Evolutionary conservation across 2,113 vertebrate species (phyloP).

Genomic region (Ascaphus truei): DNA sequence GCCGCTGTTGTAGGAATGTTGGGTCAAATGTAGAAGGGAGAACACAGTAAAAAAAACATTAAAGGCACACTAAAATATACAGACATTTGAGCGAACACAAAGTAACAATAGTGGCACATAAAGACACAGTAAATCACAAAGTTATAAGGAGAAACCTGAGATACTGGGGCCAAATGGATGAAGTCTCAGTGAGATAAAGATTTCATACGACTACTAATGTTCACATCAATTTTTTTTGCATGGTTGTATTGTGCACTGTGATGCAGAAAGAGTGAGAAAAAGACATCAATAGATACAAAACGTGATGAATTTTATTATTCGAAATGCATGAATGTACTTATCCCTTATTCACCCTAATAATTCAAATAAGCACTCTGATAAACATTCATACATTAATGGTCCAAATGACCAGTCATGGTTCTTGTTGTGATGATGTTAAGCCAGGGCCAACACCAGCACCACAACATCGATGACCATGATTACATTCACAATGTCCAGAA

Average conservation of each 20-base stretch:
- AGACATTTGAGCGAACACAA: neutral
- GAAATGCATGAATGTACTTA: too few species aligned
- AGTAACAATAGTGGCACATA: neutral
- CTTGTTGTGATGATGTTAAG: too few species aligned
- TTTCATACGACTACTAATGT: neutral
- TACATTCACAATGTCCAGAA: too few species aligned
- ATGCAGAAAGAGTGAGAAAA: neutral
- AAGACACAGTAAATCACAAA: neutral
- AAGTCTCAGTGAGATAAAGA: neutral
- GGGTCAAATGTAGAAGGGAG: neutral
- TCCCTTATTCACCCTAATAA: too few species aligned
- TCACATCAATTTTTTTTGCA: neutral
- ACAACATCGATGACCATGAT: too few species aligned
- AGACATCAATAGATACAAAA: too few species aligned
- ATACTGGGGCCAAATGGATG: too few species aligned
- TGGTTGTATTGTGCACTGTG: neutral
- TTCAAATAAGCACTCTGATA: too few species aligned
- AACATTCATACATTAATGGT: too few species aligned
- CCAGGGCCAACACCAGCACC: too few species aligned
- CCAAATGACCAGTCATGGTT: too few species aligned
- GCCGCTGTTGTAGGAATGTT: neutral
- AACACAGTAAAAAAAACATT: neutral
- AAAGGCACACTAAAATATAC: neutral
- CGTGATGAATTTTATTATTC: too few species aligned
- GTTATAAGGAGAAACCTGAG: slow-evolving; percentile 2